These are phyloP conservation scores for Papilio machaon DNA, from an alignment of 1,140 invertebrate genomes.

Conservation along the genomic window DNA sequence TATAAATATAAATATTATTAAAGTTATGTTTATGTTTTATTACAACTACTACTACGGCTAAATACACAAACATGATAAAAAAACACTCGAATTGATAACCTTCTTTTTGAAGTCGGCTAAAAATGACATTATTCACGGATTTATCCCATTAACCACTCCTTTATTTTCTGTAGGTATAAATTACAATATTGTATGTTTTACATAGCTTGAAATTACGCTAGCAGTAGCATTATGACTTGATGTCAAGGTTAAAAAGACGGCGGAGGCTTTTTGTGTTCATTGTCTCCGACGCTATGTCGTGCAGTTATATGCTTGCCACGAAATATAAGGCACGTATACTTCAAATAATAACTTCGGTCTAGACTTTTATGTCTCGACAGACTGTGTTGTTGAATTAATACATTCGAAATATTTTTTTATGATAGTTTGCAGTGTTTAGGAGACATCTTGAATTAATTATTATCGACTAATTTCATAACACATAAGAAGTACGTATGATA, in stretches of 20 bases:
- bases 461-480: too few relatives aligned
- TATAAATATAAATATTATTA: background rate
- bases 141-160: background rate
- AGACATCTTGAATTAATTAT: too few relatives aligned
- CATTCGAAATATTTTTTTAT: too few relatives aligned
- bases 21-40: background rate
- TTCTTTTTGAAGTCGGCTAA: too few relatives aligned
- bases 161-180: too few relatives aligned
- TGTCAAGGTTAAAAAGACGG: conserved; percentile 26
- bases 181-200: background rate
- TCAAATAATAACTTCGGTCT: background rate
- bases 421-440: too few relatives aligned
- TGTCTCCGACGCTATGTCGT: background rate
- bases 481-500: too few relatives aligned
- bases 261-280: conserved; percentile 3
- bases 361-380: background rate
- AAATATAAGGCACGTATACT: conserved; percentile 6
- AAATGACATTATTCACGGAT: background rate
- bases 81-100: too few relatives aligned
- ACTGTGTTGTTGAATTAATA: background rate
- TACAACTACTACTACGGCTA: too few relatives aligned
- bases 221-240: background rate
- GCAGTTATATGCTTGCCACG: background rate
- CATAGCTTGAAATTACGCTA: background rate
- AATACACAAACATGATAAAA: too few relatives aligned